These are phyloP conservation scores for Lontra canadensis DNA, from an alignment of 2,113 vertebrate genomes.

Conservation along the genomic window DNA sequence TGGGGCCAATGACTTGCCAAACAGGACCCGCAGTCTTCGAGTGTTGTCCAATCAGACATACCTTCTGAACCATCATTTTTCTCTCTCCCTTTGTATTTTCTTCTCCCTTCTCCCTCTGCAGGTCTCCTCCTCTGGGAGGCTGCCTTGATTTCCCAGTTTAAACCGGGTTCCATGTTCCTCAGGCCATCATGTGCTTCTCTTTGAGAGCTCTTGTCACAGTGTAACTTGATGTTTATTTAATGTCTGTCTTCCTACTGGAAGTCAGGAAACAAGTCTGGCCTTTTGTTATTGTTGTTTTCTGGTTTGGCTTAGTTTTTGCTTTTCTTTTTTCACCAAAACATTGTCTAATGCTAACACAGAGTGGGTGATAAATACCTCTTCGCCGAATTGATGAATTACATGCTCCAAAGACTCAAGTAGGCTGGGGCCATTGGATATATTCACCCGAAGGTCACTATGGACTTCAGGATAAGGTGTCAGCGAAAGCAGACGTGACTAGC, in stretches of 20 bases:
- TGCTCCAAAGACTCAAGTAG: neutral
- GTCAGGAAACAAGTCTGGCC: neutral
- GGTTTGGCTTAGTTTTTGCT: neutral
- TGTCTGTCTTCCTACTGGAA: neutral
- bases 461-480: neutral
- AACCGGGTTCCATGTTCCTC: neutral
- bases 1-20: conserved; percentile 60
- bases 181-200: neutral
- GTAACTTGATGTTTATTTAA: neutral
- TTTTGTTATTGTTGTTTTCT: neutral
- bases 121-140: neutral
- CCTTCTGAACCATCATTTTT: conserved; percentile 85
- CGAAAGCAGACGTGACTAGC: neutral
- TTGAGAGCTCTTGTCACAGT: neutral
- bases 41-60: conserved; percentile 85
- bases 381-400: neutral
- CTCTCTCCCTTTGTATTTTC: conserved; percentile 61
- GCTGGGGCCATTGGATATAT: neutral
- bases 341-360: neutral
- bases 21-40: conserved; percentile 87
- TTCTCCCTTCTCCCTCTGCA: neutral
- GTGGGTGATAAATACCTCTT: neutral
- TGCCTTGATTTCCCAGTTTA: neutral
- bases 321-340: neutral
- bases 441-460: neutral